Percentiles rank a stretch among this genome's conserved stretches.
Conservation (phyloP, 2,888 invertebrate species). For the Scaptomyza caliginosa region DNA sequence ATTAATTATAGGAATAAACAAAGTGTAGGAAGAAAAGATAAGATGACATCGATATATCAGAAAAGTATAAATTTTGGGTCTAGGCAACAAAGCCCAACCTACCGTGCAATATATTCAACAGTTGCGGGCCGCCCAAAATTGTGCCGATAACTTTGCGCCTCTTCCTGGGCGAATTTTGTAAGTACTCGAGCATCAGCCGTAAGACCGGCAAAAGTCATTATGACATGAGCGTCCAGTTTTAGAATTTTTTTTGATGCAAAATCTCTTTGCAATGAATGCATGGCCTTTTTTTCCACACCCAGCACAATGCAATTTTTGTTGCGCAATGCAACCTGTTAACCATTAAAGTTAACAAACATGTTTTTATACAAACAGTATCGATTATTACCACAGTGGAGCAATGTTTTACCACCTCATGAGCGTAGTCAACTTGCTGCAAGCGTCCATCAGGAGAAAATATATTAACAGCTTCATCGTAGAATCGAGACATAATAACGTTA, state of each 20-base stretch:
- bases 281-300: constrained; percentile 99
- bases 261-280: constrained; percentile 98
- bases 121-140: constrained; percentile 99
- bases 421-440: constrained; percentile 99
- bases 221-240: constrained; percentile 97
- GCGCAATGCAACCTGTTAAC: constrained; percentile 94
- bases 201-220: constrained; percentile 99
- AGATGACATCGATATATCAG: no score
- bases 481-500: constrained; percentile 87
- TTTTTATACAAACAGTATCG: not conserved
- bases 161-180: constrained; percentile 97
- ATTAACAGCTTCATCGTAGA: constrained; percentile 99
- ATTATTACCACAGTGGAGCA: constrained; percentile 97
- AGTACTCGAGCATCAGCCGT: constrained; percentile 99
- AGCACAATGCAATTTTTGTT: constrained; percentile 97
- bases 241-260: constrained; percentile 98
- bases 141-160: constrained; percentile 98
- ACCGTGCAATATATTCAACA: constrained; percentile 95
- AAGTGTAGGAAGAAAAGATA: no score
- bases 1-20: no score
- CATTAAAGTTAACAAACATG: not conserved
- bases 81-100: not conserved
- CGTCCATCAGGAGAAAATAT: constrained; percentile 99
- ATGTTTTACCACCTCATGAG: constrained; percentile 99
- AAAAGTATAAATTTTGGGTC: no score